Percentiles rank a stretch among this genome's conserved stretches.
Evolutionary conservation across 2,113 vertebrate genomes (phyloP).

Genomic region (Pseudorasbora parva): DNA sequence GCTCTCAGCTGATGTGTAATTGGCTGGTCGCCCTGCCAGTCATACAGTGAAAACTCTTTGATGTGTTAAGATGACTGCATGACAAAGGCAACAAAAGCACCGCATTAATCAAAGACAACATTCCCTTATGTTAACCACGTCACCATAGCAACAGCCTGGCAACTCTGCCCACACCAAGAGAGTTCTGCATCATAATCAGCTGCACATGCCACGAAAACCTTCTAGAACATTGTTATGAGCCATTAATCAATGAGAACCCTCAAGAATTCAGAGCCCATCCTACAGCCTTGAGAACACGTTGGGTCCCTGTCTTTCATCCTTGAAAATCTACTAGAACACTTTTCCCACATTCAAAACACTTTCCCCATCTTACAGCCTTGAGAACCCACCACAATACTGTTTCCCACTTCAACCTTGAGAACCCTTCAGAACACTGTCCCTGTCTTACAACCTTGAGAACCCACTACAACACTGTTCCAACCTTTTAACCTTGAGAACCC

Average conservation of each 20-base stretch:
- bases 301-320: no score
- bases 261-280: neutral
- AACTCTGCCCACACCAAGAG: constrained; percentile 45
- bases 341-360: no score
- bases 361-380: neutral
- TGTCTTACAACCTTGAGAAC: neutral
- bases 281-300: neutral
- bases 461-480: neutral
- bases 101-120: constrained; percentile 61
- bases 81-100: constrained; percentile 64
- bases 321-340: neutral
- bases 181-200: constrained; percentile 44
- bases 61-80: constrained; percentile 67
- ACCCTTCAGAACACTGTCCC: neutral
- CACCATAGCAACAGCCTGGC: constrained; percentile 51
- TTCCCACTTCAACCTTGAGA: neutral
- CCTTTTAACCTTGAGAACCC: no score
- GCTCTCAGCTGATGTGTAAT: constrained; percentile 42
- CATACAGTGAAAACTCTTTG: constrained; percentile 61
- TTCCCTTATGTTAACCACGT: constrained; percentile 60
- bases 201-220: constrained; percentile 42
- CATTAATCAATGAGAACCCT: neutral
- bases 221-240: constrained; percentile 10
- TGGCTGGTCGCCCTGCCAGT: constrained; percentile 38
- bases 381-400: neutral